phyloP scores from a whole-genome alignment of 1,140 invertebrate species.

The Linepithema humile region DNA sequence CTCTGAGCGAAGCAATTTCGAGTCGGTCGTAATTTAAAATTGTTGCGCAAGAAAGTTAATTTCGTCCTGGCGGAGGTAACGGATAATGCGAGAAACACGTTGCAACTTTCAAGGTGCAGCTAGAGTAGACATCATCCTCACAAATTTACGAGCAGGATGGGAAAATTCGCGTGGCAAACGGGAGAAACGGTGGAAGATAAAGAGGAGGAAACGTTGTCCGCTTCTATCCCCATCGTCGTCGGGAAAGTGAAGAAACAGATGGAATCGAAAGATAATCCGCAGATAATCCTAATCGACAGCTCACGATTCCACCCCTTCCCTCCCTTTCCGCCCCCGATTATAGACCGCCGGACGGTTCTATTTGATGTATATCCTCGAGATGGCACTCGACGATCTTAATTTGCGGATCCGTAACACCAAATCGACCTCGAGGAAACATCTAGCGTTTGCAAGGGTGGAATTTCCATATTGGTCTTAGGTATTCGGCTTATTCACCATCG shows the following conservation, averaged over 20 bases:
- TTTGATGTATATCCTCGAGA: not conserved
- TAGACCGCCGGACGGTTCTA: conserved; percentile 62
- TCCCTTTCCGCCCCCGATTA: not conserved
- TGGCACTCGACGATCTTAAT: not conserved
- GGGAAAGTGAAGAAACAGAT: conserved; percentile 51
- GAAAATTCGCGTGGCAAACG: conserved; percentile 5
- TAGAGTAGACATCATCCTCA: conserved; percentile 55
- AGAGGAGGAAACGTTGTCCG: conserved; percentile 17
- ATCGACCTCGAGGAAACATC: not conserved
- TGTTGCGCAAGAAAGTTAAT: conserved; percentile 58
- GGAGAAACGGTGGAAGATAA: conserved; percentile 20
- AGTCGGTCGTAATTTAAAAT: conserved; percentile 42
- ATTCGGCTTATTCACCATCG: not conserved
- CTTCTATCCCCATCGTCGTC: not conserved
- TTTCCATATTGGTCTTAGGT: conserved; percentile 22
- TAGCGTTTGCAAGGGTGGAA: not conserved
- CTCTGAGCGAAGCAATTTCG: conserved; percentile 11
- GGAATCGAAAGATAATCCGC: conserved; percentile 65
- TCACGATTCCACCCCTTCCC: conserved; percentile 14
- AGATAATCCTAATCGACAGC: conserved; percentile 76
- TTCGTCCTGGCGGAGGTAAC: conserved; percentile 2
- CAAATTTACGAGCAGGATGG: conserved; percentile 50
- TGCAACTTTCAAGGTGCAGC: not conserved
- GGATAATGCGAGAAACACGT: conserved; percentile 44
- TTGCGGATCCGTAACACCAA: not conserved